Base-by-base conservation (phyloP, 2,888 invertebrate species). In the Spatulosminthurus flaviceps region DNA sequence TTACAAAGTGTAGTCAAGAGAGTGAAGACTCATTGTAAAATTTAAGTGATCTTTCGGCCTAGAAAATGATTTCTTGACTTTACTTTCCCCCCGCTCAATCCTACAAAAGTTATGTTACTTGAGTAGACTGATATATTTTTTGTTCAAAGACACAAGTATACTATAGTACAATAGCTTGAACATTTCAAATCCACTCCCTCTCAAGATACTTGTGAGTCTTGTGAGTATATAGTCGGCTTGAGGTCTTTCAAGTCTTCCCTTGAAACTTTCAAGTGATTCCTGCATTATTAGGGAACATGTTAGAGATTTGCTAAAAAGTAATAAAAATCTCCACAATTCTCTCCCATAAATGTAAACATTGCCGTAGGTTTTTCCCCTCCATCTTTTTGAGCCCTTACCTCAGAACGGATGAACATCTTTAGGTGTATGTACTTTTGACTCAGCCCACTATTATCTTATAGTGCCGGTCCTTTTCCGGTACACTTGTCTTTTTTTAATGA, bases 1-100 rank as follows among this genome's bases (percentile, higher is more conserved):
- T n/a, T n/a, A n/a, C 16, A 51, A 51, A 51, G 51, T 51, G 51
- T 13, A 51, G 51, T 2, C 19, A 51, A 11, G 51, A 19, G 51
- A 51, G 16, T 9, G 51, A 11, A 51, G 9, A 51, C 51, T 51
- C 16, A 19, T 51, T 51, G 16, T n/a, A 51, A 51, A 51, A 51
- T 51, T 51, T 51, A 51, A 51, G n/a, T 51, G 51, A 51, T 19
- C 51, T 51, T 51, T 51, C 51, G 2, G 16, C n/a, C n/a, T n/a
- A n/a, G 51, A 51, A 51, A 51, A 51, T 51, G 16, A 51, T 51
- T 13, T 51, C 51, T 51, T 51, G 51, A 19, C 51, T n/a, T n/a
- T 2, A 51, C 1, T 13, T 51, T 51, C 16, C 51, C n/a, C 16
- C 7, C 13, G 13, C 41, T 13, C 2, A 51, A n/a, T 19, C 51